Evolutionary conservation across 92 coral and sea anemone species (phyloP), one percentile per base, ranked within the genome.

Genomic region (Siderastrea radians): DNA sequence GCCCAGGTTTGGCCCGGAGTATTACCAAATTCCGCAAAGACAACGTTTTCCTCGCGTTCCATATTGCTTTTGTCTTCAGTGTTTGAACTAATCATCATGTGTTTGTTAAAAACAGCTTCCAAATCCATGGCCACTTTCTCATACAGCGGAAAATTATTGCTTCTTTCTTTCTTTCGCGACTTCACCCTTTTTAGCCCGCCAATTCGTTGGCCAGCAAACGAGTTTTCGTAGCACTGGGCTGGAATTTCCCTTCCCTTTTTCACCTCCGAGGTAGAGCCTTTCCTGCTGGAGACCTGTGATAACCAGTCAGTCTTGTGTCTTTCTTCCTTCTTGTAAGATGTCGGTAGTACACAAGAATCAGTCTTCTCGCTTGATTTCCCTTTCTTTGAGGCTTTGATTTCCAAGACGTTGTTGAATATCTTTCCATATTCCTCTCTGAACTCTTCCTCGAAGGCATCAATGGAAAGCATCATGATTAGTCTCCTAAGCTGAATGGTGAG

Each of bases 391-490:
- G 68, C 87, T 73, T 80, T 90, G 52, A 90, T 73, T 10, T 74
- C 67, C n/a, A 83, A 73, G 69, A 90, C 79, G 68, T 90, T 90
- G 57, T 71, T 79, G 66, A 86, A 86, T 48, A 90, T 90, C 59
- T 85, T 84, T n/a, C 90, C 93, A 64, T 86, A 90, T n/a, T 90
- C 91, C 45, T 79, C 82, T 66, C 54, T 77, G 66, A 90, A 60
- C 46, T 86, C 83, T 45, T 70, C 74, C 14, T 90, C 93, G 53
- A 85, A 90, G 44, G 60, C 66, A 47, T 86, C 79, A 46, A 48
- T 46, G 69, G 58, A 82, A 90, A 93, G 99, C 96, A 96, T 90
- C 54, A 26, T 95, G 57, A 55, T 6, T 55, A 7, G 8, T 55
- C 61, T 4, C 12, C 0, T 55, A 14, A 2, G 8, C 1, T 7